Evolutionary conservation across 2,888 invertebrate species (phyloP), one percentile per base, ranked within the genome.

Genomic region (Meandrusa payeni): DNA sequence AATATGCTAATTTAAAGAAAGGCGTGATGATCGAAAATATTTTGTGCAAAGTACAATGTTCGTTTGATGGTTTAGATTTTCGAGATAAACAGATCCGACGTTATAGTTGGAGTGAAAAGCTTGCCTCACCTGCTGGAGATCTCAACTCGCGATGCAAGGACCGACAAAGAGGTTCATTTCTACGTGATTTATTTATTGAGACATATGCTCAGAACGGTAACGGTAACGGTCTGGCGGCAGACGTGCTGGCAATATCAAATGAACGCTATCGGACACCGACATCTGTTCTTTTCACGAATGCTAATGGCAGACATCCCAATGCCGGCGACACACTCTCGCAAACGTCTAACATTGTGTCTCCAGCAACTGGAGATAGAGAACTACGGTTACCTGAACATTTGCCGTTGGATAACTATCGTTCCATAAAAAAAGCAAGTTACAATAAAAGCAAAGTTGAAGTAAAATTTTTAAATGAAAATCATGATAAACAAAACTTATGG

Each of bases 101-200:
- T 58, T 64, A 52, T 56, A 69, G 62, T 64, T 58, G 56, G 61
- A 71, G 62, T 55, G 59, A 63, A 54, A 61, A 58, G 44, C 51
- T 47, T 50, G 57, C 53, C 53, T 54, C 66, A 64, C 55, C 61
- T 71, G 59, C 12, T 5, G 67, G 67, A 65, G 69, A 76, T 73
- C 64, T 76, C 59, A 71, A 68, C 67, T 66, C 65, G 51, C 54
- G 59, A 48, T 64, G 60, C 60, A 57, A 52, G 62, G 69, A 69
- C 76, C 79, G 75, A 76, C 74, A 80, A 79, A 77, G 71, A 61
- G 73, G 66, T 68, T 73, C 70, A 69, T 74, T 69, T 62, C 70
- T 75, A 77, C 80, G 77, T 77, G 82, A 79, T 79, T 76, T 79
- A 76, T 79, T 72, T 81, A 78, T 76, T 70, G 80, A 79, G 76